Conservation (phyloP, 1,140 invertebrate genomes). For the Globodera rostochiensis region DNA sequence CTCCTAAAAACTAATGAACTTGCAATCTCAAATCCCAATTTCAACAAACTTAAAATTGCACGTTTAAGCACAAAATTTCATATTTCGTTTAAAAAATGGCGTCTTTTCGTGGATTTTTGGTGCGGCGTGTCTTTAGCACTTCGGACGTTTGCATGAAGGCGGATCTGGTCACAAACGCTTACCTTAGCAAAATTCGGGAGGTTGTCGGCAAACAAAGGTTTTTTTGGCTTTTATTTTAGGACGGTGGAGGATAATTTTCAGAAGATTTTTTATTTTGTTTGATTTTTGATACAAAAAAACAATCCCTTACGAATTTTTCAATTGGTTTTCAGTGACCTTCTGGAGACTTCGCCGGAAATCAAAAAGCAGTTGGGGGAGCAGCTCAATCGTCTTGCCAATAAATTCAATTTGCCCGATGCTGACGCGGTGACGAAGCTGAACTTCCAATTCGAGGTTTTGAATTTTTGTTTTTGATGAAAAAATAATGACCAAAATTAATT, state of each 20-base stretch:
- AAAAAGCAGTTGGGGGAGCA: constrained; percentile 64
- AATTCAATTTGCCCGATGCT: constrained; percentile 60
- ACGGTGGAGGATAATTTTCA: background rate
- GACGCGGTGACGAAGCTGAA: constrained; percentile 61
- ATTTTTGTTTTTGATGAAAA: too few relatives aligned
- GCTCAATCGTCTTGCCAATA: constrained; percentile 60
- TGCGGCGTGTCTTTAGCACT: constrained; percentile 28
- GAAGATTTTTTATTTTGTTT: constrained; percentile 15
- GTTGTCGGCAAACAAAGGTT: constrained; percentile 52
- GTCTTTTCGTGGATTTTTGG: background rate
- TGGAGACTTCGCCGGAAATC: constrained; percentile 58
- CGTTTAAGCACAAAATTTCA: too few relatives aligned
- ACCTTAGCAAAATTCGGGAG: constrained; percentile 55
- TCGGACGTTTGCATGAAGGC: constrained; percentile 34
- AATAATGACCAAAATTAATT: too few relatives aligned
- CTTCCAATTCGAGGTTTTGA: constrained; percentile 51
- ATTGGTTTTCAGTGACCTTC: constrained; percentile 29
- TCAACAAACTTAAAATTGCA: too few relatives aligned
- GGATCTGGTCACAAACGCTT: constrained; percentile 48
- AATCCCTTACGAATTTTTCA: constrained; percentile 16
- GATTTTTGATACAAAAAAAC: constrained; percentile 1
- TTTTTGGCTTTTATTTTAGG: background rate
- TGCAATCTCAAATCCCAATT: too few relatives aligned
- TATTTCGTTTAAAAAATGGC: background rate
- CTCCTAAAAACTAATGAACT: too few relatives aligned